phyloP scores from a whole-genome alignment of 2,113 vertebrate genomes.

The Bothrops jararaca region DNA sequence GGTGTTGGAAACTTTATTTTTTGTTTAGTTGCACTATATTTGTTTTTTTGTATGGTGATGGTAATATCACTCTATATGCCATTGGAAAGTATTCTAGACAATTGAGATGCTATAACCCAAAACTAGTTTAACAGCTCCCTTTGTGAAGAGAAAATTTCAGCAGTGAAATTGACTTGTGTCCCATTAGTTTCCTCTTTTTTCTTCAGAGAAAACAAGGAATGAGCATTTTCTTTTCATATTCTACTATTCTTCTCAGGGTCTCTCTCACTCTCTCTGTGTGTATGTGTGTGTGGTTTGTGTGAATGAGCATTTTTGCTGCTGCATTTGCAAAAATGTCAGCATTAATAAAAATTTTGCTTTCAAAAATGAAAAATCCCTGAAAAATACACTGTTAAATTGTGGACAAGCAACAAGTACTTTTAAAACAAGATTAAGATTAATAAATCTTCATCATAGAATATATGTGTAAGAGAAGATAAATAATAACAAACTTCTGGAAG shows the following conservation, averaged over 20 bases:
- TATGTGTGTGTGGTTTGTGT: too few species aligned
- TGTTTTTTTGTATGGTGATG: background rate
- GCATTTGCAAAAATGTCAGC: background rate
- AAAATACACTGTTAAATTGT: background rate
- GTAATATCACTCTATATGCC: background rate
- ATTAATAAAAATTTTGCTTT: background rate
- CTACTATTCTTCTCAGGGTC: background rate
- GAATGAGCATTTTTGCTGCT: background rate
- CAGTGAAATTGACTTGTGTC: background rate
- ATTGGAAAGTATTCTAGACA: background rate
- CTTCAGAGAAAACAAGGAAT: background rate
- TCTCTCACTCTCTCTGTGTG: background rate
- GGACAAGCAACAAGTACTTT: background rate
- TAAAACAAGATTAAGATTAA: background rate
- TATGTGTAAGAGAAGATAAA: background rate
- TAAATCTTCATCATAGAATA: background rate
- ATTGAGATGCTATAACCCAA: background rate
- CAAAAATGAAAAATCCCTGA: background rate
- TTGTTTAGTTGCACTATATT: background rate
- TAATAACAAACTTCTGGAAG: background rate
- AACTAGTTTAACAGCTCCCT: background rate
- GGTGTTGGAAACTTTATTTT: background rate
- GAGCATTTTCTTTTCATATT: background rate
- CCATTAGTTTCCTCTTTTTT: background rate
- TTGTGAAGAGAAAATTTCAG: background rate